Percentiles rank a stretch among this genome's conserved stretches.
These are phyloP conservation scores for Neelides folsomi DNA, from an alignment of 2,888 invertebrate genomes.

Conservation along the genomic window DNA sequence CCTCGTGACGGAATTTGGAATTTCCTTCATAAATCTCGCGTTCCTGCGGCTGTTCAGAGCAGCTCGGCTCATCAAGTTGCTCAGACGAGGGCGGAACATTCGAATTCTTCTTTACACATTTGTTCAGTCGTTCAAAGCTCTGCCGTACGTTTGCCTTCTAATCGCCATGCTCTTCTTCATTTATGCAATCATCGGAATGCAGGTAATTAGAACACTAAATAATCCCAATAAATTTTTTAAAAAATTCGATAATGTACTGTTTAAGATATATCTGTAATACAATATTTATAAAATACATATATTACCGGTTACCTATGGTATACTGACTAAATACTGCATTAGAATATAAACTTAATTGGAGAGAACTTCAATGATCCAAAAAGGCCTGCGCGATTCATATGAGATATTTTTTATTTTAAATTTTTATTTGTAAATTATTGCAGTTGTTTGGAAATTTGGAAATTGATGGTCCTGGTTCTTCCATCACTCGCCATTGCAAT, in stretches of 20 bases:
- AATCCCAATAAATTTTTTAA: slow-evolving; percentile 2
- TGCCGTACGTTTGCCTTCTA: slow-evolving; percentile 99
- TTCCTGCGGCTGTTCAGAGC: slow-evolving; percentile 97
- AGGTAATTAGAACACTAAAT: slow-evolving; percentile 46
- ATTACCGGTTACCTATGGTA: too few species aligned
- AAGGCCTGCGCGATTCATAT: too few species aligned
- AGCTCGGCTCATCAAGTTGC: slow-evolving; percentile 94
- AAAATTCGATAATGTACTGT: background rate
- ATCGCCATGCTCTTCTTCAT: slow-evolving; percentile 99
- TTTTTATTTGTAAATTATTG: too few species aligned
- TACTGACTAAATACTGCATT: too few species aligned
- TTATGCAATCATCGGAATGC: slow-evolving; percentile 99
- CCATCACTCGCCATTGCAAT: slow-evolving; percentile 48
- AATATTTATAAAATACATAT: too few species aligned
- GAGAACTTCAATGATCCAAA: too few species aligned
- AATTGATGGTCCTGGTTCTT: slow-evolving; percentile 39
- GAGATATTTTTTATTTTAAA: background rate
- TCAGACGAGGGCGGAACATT: slow-evolving; percentile 98
- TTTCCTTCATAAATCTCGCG: slow-evolving; percentile 86
- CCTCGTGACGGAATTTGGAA: slow-evolving; percentile 9
- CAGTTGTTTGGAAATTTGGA: slow-evolving; percentile 48
- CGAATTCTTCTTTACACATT: slow-evolving; percentile 99
- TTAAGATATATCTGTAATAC: too few species aligned
- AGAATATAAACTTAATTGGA: too few species aligned
- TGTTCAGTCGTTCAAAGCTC: slow-evolving; percentile 99